Percentiles rank a stretch among this genome's conserved stretches.
Evolutionary conservation across 2,888 invertebrate genomes (phyloP).

Genomic region (Aricia artaxerxes): DNA sequence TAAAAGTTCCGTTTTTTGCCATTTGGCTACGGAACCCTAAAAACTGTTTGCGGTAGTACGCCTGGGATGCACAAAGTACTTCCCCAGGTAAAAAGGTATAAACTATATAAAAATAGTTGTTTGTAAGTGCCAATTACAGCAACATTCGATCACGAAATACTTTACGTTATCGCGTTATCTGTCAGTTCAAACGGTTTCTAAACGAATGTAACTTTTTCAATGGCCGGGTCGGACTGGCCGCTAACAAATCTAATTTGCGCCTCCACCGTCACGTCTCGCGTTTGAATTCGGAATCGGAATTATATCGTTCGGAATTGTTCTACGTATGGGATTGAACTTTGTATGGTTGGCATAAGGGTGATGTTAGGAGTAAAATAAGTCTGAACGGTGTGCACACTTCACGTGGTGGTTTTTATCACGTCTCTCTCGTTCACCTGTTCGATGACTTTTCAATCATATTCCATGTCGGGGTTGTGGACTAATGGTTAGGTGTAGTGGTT

Average conservation of each 20-base stretch:
- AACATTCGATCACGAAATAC: not conserved
- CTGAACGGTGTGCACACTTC: not conserved
- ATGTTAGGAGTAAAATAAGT: not conserved
- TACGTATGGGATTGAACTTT: not conserved
- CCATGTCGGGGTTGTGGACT: not conserved
- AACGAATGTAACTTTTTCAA: slow-evolving; percentile 34
- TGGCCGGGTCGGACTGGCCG: slow-evolving; percentile 40
- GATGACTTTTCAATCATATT: slow-evolving; percentile 22
- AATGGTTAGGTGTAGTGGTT: not conserved
- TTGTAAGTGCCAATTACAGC: not conserved
- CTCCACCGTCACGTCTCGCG: slow-evolving; percentile 62
- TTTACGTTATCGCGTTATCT: not conserved
- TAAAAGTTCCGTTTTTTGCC: too few relatives aligned
- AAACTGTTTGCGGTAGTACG: too few relatives aligned
- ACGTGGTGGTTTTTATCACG: slow-evolving; percentile 17
- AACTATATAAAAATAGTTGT: too few relatives aligned
- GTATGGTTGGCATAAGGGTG: not conserved
- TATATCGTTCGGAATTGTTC: not conserved
- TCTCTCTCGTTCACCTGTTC: slow-evolving; percentile 21
- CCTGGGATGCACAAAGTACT: too few relatives aligned
- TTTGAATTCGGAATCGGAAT: slow-evolving; percentile 59
- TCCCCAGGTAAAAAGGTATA: too few relatives aligned
- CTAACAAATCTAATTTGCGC: slow-evolving; percentile 75
- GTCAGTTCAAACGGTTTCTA: slow-evolving; percentile 30
- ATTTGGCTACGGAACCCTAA: too few relatives aligned